Evolutionary conservation across 2,797 vertebrate species (phyloP).

Genomic region (Siniperca undulata): DNA sequence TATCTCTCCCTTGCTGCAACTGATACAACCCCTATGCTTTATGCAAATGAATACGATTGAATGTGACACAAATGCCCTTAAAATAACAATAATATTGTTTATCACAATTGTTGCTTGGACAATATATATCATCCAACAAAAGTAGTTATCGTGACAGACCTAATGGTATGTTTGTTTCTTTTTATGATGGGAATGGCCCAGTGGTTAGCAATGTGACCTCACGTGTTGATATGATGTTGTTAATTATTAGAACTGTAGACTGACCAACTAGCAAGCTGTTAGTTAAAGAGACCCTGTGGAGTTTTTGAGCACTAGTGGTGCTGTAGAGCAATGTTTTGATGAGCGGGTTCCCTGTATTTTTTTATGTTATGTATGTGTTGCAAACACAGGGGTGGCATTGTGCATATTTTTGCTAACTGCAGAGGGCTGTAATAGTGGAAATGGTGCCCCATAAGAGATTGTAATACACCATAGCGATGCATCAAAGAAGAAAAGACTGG

Average conservation of each 20-base stretch:
- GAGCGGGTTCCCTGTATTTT: background rate
- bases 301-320: background rate
- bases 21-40: too few relatives aligned
- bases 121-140: too few relatives aligned
- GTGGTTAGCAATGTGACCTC: background rate
- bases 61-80: too few relatives aligned
- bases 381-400: background rate
- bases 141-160: too few relatives aligned
- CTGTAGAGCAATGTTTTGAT: background rate
- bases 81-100: too few relatives aligned
- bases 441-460: background rate
- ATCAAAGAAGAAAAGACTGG: background rate
- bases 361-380: background rate
- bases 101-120: too few relatives aligned
- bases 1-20: too few relatives aligned
- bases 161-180: background rate
- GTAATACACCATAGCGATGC: background rate
- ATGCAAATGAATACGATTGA: too few relatives aligned
- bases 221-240: background rate
- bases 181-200: background rate
- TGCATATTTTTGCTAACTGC: background rate
- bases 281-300: background rate
- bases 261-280: background rate
- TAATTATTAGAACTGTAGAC: background rate
- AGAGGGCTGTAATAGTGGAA: background rate